Evolutionary conservation across 2,797 vertebrate species (phyloP), one percentile per base, ranked within the genome.

Genomic region (Oophaga sylvatica): DNA sequence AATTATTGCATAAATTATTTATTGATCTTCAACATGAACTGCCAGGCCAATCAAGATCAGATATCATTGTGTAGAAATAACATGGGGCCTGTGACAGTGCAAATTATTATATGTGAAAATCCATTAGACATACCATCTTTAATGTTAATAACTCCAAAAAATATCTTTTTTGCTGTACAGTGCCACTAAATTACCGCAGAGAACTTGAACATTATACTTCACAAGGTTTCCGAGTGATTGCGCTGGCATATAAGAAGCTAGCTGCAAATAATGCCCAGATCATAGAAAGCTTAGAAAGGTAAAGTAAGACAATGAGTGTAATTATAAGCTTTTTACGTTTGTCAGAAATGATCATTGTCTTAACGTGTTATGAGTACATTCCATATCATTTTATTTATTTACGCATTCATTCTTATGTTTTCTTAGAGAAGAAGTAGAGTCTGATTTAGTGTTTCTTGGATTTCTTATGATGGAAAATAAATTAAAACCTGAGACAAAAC

Each of bases 141-240:
- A 7, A 6, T 75, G 11, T 53, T 19, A 75, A 48, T 71, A 20
- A 83, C n/a, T 19, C 48, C 48, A 53, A 53, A 6, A 53, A 35
- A 35, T 35, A 35, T 83, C n/a, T 57, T 80, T 59, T 31, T 86
- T 56, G 41, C 53, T 15, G 15, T 63, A 75, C 80, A 95, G 95
- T 95, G 31, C 95, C 94, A 7, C 22, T 2, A 59, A 62, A 92
- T 90, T 95, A 95, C 84, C 20, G 68, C 48, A 82, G 89, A 78
- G 91, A 92, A 84, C 92, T 95, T 45, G 90, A 80, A 53, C 84
- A 0, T 0, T 93, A 94, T 78, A 95, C 94, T 2, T 79, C 57
- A 8, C 93, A 93, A 89, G 93, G 94, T 12, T 95, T 94, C 88
- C 93, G 94, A 19, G 94, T 95, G 75, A 93, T 95, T 20, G 92